Evolutionary conservation across 2,888 invertebrate species (phyloP).

Genomic region (Idaea straminata): DNA sequence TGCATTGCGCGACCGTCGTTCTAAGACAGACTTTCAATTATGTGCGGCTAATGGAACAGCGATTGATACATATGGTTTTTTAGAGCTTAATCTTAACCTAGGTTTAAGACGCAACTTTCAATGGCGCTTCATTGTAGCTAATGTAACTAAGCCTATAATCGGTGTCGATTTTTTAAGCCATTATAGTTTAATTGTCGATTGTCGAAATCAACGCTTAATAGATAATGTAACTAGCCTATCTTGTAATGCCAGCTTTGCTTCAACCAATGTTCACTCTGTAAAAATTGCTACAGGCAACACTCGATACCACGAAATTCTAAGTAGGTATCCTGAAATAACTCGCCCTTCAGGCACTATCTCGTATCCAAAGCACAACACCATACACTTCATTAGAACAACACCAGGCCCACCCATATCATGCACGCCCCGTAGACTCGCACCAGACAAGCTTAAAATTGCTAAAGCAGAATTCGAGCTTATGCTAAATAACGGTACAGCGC

Average conservation of each 20-base stretch:
- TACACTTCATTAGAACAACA: slow-evolving; percentile 8
- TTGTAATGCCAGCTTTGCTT: background rate
- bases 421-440: slow-evolving; percentile 28
- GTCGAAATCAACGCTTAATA: slow-evolving; percentile 29
- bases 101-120: slow-evolving; percentile 26
- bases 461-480: slow-evolving; percentile 30
- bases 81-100: slow-evolving; percentile 14
- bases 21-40: slow-evolving; percentile 3
- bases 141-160: slow-evolving; percentile 42
- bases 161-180: slow-evolving; percentile 42
- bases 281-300: background rate
- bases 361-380: background rate
- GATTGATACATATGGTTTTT: slow-evolving; percentile 21
- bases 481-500: slow-evolving; percentile 26
- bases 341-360: background rate
- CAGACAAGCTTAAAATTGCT: slow-evolving; percentile 26
- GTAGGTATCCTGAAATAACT: slow-evolving; percentile 2
- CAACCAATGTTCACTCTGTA: background rate
- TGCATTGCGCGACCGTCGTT: slow-evolving; percentile 4
- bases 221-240: slow-evolving; percentile 23
- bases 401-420: slow-evolving; percentile 18
- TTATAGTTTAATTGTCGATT: slow-evolving; percentile 40
- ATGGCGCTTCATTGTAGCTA: slow-evolving; percentile 43
- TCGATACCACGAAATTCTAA: background rate
- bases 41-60: slow-evolving; percentile 4